Evolutionary conservation across 2,888 invertebrate species (phyloP).

Genomic region (Suillia variegata): DNA sequence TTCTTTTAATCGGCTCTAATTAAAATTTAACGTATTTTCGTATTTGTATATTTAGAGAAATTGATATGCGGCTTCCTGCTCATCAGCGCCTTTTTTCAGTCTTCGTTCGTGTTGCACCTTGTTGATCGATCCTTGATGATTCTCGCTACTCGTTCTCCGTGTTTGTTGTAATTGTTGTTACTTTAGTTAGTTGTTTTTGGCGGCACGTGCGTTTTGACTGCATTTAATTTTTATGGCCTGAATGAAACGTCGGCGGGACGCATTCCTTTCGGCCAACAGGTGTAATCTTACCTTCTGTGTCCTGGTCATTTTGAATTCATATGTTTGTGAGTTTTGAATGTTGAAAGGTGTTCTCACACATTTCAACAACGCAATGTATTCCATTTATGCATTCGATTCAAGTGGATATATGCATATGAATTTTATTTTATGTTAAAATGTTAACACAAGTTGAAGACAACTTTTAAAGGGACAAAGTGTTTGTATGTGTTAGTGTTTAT

Average conservation of each 20-base stretch:
- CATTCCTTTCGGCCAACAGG: conserved; percentile 8
- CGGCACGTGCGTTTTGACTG: background rate
- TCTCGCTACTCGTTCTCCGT: background rate
- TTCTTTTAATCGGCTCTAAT: background rate
- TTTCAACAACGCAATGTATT: conserved; percentile 11
- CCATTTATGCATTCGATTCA: conserved; percentile 15
- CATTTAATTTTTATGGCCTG: background rate
- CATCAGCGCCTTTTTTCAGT: conserved; percentile 1
- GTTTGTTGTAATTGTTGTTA: background rate
- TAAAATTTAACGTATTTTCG: background rate
- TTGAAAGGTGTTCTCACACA: conserved; percentile 20
- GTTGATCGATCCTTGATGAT: background rate
- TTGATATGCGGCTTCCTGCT: background rate
- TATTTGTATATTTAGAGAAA: background rate
- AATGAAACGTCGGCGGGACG: background rate
- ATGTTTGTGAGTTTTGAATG: too few species aligned
- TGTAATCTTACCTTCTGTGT: conserved; percentile 1
- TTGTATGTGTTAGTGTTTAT: too few species aligned
- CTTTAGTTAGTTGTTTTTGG: background rate
- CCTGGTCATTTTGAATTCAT: background rate
- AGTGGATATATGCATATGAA: too few species aligned
- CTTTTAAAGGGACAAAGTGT: too few species aligned
- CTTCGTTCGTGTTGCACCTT: too few species aligned
- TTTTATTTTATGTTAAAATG: too few species aligned
- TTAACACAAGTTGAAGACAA: too few species aligned